Percentiles rank a stretch among this genome's conserved stretches.
Conservation (phyloP, 37 sponge, comb jelly and placozoan genomes). For the Chondrilla cf. caribensis region DNA sequence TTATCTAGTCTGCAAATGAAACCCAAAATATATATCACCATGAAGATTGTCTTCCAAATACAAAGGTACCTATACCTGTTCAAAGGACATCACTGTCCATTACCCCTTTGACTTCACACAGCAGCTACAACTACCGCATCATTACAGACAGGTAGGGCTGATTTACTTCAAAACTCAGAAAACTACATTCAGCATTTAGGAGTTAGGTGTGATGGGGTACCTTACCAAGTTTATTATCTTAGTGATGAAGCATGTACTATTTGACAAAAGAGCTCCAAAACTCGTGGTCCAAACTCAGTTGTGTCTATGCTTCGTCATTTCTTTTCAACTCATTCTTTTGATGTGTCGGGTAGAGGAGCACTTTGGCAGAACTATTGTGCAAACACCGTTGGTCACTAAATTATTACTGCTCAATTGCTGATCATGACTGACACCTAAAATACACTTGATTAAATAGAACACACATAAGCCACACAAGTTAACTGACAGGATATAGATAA, state of each 20-base stretch:
- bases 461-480: too few species aligned
- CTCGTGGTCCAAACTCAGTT: constrained; percentile 10
- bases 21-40: background rate
- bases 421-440: too few species aligned
- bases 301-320: constrained; percentile 11
- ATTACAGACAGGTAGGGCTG: constrained; percentile 13
- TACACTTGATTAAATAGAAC: too few species aligned
- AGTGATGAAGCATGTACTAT: constrained; percentile 6
- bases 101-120: constrained; percentile 27
- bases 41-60: background rate
- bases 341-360: too few species aligned
- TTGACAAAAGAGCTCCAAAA: background rate
- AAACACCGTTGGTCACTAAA: too few species aligned
- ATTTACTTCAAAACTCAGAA: constrained; percentile 5
- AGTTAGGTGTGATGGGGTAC: background rate
- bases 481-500: too few species aligned
- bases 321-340: constrained; percentile 5
- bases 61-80: background rate
- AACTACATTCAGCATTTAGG: constrained; percentile 13
- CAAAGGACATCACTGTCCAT: constrained; percentile 1
- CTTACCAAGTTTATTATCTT: constrained; percentile 12
- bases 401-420: too few species aligned
- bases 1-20: background rate
- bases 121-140: constrained; percentile 16
- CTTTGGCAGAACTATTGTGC: too few species aligned